phyloP scores from a whole-genome alignment of 2,888 invertebrate genomes.

The Hirtodrosophila cameraria region DNA sequence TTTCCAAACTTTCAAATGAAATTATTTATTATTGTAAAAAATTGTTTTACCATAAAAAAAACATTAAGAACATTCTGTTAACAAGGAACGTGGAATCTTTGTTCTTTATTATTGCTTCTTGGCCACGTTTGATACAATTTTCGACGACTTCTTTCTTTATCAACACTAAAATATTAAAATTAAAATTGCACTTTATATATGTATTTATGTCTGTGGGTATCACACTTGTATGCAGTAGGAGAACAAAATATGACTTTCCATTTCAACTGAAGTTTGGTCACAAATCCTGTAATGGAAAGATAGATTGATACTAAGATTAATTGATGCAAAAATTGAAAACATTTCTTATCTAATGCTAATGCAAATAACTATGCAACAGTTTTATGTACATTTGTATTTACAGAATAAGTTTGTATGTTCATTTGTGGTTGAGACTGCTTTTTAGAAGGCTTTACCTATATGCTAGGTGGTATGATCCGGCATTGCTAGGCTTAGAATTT shows the following conservation, averaged over 20 bases:
- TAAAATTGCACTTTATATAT: constrained; percentile 44
- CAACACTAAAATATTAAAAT: constrained; percentile 52
- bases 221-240: constrained; percentile 3
- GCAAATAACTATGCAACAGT: neutral
- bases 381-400: neutral
- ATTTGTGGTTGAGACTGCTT: neutral
- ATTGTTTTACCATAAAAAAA: no score
- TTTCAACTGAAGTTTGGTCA: constrained; percentile 36
- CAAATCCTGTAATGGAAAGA: constrained; percentile 47
- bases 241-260: constrained; percentile 14
- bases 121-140: no score
- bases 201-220: neutral
- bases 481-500: no score
- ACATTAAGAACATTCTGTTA: no score
- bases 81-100: no score
- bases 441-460: no score
- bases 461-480: no score
- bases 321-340: constrained; percentile 8
- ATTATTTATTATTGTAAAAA: no score
- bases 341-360: neutral
- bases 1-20: no score
- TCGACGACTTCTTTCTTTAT: constrained; percentile 64
- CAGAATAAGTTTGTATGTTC: no score
- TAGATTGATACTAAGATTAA: constrained; percentile 23
- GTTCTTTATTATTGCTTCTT: no score